Percentiles rank a stretch among this genome's conserved stretches.
These are phyloP conservation scores for Hylia prasina DNA, from an alignment of 2,113 vertebrate genomes.

Conservation along the genomic window DNA sequence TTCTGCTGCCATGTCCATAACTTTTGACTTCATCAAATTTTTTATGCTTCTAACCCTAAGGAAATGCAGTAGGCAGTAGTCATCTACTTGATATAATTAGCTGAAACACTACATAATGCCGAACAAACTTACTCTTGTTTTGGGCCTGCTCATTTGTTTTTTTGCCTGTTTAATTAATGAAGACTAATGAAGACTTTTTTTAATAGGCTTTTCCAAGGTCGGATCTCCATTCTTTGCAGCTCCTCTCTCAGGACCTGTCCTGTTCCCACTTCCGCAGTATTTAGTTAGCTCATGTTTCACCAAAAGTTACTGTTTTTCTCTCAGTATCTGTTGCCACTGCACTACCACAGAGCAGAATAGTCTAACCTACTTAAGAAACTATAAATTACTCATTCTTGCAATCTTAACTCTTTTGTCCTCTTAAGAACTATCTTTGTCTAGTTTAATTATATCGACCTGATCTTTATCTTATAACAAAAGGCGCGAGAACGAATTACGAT, in stretches of 20 bases:
- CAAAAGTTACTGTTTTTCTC: constrained; percentile 25
- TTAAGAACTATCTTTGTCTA: constrained; percentile 44
- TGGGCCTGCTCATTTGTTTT: background rate
- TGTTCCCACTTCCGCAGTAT: background rate
- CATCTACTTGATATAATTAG: background rate
- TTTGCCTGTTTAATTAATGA: constrained; percentile 20
- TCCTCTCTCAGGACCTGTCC: background rate
- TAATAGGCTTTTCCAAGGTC: background rate
- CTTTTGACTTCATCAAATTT: background rate
- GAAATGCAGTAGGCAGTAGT: background rate
- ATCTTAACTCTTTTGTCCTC: constrained; percentile 47
- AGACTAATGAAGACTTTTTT: background rate
- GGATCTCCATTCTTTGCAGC: background rate
- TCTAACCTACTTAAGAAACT: constrained; percentile 44
- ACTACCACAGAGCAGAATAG: constrained; percentile 27
- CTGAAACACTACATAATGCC: background rate
- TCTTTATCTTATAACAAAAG: constrained; percentile 56
- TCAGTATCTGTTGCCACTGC: background rate
- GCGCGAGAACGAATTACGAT: constrained; percentile 16
- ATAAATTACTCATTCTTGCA: constrained; percentile 45
- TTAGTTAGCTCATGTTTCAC: constrained; percentile 16
- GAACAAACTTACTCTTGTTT: constrained; percentile 16
- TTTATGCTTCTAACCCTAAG: background rate
- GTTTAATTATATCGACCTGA: constrained; percentile 54
- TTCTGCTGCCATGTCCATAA: background rate